Conservation (phyloP, 2,113 vertebrate genomes). For the Hucho hucho region DNA sequence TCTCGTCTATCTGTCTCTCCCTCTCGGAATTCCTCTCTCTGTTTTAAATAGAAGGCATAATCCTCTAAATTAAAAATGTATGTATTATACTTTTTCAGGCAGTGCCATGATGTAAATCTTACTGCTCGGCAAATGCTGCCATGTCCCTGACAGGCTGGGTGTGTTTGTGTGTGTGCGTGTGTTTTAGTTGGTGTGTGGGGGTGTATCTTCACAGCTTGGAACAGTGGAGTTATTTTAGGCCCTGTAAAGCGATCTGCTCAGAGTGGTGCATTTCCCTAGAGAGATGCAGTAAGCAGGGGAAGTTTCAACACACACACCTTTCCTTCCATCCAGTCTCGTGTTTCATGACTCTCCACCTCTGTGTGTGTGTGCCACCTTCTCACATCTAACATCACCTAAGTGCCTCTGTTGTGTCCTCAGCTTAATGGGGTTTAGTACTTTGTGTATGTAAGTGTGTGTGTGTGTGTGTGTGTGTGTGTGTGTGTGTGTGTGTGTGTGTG, state of each 20-base stretch:
- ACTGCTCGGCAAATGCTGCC: no score
- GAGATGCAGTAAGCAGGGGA: slow-evolving; percentile 32
- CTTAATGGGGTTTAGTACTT: slow-evolving; percentile 61
- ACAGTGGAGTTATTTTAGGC: slow-evolving; percentile 44
- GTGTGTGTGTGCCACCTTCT: slow-evolving; percentile 33
- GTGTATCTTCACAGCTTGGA: slow-evolving; percentile 28
- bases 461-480: no score
- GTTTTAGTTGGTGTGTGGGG: neutral
- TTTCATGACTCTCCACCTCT: slow-evolving; percentile 15
- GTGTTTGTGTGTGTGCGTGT: slow-evolving; percentile 8
- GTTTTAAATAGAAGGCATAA: no score
- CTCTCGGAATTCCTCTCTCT: neutral
- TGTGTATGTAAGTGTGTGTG: no score
- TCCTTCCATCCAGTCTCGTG: slow-evolving; percentile 15
- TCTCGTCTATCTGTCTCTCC: neutral
- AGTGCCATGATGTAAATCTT: no score
- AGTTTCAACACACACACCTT: slow-evolving; percentile 10
- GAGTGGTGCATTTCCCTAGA: slow-evolving; percentile 33
- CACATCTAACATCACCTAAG: slow-evolving; percentile 35
- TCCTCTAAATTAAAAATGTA: no score
- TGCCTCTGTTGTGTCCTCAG: slow-evolving; percentile 54
- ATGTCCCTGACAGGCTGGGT: neutral
- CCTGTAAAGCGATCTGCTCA: slow-evolving; percentile 43
- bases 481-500: no score
- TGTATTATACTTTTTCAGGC: no score